A percentile compares a stretch with the other conserved stretches of the same genome.
Evolutionary conservation across 2,888 invertebrate species (phyloP).

Genomic region (Drosophila flavopinicola): DNA sequence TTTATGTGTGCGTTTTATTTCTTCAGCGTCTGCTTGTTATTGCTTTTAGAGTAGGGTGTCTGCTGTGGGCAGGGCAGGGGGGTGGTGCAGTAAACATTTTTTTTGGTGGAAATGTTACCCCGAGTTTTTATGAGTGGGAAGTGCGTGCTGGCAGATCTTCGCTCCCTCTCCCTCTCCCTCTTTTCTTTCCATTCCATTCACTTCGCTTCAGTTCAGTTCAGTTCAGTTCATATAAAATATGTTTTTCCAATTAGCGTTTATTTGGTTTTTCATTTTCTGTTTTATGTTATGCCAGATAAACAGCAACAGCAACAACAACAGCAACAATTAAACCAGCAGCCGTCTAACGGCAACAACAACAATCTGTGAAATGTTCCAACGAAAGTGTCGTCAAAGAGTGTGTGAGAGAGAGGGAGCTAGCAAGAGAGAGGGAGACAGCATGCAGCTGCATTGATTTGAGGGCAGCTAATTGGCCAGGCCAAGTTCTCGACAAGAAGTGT

Average conservation of each 20-base stretch:
- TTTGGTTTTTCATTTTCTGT: slow-evolving; percentile 79
- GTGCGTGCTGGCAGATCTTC: too few species aligned
- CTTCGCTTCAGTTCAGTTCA: too few species aligned
- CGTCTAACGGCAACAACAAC: slow-evolving; percentile 26
- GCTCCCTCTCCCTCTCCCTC: background rate
- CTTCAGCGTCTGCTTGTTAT: slow-evolving; percentile 63
- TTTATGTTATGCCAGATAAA: slow-evolving; percentile 71
- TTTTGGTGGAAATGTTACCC: slow-evolving; percentile 65
- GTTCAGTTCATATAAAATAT: slow-evolving; percentile 74
- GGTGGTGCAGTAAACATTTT: slow-evolving; percentile 35
- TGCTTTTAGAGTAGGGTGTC: slow-evolving; percentile 10
- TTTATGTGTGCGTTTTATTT: slow-evolving; percentile 66
- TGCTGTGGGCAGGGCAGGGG: background rate
- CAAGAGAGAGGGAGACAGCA: background rate
- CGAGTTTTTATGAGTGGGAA: slow-evolving; percentile 76
- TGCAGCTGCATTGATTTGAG: slow-evolving; percentile 45
- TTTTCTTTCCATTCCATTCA: too few species aligned
- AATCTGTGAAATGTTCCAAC: slow-evolving; percentile 55
- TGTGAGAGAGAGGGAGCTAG: background rate
- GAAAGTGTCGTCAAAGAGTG: slow-evolving; percentile 53
- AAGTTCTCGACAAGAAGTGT: slow-evolving; percentile 20
- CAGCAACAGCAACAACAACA: slow-evolving; percentile 44
- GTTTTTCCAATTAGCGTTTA: slow-evolving; percentile 80
- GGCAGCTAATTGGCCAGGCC: slow-evolving; percentile 45
- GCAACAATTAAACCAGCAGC: slow-evolving; percentile 49